Conservation (phyloP, 2,113 vertebrate species). For the Pterocles orientalis region DNA sequence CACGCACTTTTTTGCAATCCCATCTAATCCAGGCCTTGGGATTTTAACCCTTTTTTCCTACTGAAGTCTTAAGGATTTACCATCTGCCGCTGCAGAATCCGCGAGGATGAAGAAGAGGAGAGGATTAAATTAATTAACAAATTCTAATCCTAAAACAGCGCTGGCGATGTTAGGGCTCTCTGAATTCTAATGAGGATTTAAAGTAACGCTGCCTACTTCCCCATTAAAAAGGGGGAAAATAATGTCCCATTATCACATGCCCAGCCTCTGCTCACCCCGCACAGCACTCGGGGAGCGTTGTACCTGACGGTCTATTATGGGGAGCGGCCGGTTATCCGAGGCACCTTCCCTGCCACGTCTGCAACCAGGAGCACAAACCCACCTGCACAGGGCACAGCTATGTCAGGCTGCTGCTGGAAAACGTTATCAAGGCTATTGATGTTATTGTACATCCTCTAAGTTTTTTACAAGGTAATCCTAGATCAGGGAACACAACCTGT, state of each 20-base stretch:
- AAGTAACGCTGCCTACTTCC: background rate
- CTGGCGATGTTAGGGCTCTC: background rate
- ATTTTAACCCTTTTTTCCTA: constrained; percentile 63
- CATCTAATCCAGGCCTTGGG: constrained; percentile 38
- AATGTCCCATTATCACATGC: background rate
- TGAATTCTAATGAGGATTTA: constrained; percentile 60
- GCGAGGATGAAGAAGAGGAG: background rate
- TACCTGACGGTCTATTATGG: background rate
- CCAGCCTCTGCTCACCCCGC: background rate
- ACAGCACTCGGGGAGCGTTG: fast-evolving
- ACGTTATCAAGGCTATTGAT: background rate
- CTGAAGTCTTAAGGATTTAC: constrained; percentile 24
- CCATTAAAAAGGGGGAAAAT: background rate
- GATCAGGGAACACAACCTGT: background rate
- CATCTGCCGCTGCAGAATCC: constrained; percentile 24
- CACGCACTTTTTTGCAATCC: background rate
- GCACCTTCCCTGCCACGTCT: background rate
- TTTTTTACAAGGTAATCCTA: background rate
- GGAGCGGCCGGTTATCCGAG: background rate
- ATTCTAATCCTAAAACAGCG: constrained; percentile 37
- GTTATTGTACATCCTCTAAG: background rate
- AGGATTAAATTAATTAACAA: constrained; percentile 67
- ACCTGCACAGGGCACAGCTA: background rate
- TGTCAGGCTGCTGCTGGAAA: background rate
- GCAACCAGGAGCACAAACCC: background rate